Base-by-base conservation (phyloP, 2,113 vertebrate genomes). In the Corythornis vintsioides region DNA sequence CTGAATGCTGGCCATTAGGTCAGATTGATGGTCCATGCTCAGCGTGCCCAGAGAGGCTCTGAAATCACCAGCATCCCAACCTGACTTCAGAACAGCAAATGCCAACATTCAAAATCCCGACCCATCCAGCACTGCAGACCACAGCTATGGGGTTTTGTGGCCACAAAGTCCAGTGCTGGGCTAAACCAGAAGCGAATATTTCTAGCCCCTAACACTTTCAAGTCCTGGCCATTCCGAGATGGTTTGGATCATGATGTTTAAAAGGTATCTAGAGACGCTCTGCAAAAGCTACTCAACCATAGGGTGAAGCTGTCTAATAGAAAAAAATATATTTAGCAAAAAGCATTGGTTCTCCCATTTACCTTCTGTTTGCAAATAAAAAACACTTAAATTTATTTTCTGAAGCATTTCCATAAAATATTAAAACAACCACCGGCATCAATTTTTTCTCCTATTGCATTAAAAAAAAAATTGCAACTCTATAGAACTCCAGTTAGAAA, bases 341-440 rank as follows among this genome's bases (percentile, higher is more conserved):
- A 83, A 73, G 56, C 72, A 80, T 88, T 56, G 43, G 52, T 92
- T 88, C 35, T 80, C 64, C 79, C 89, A 94, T 95, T 93, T 96
- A 86, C 89, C 92, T 94, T 94, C 91, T 94, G 93, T 93, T 85
- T 91, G 82, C 79, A 96, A 95, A 91, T 91, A 93, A 95, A 95
- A 89, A 55, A 2, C 69, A 86, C 75, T 93, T 91, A 82, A 60
- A 88, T 92, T 96, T 95, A 96, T 96, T 88, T 96, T 83, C 75
- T 88, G 82, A 96, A 93, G 60, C 80, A 90, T 95, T 96, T 96
- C 92, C 91, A 93, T 96, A 96, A 96, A 96, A 93, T 96, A 96
- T 95, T 96, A 96, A 95, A 94, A 81, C 48, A 93, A 91, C 50
- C 60, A 88, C 56, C 7, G 31, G 64, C 94, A 92, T 92, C 64